phyloP scores from a whole-genome alignment of 2,888 invertebrate genomes.

The Apodemia hepburni region DNA sequence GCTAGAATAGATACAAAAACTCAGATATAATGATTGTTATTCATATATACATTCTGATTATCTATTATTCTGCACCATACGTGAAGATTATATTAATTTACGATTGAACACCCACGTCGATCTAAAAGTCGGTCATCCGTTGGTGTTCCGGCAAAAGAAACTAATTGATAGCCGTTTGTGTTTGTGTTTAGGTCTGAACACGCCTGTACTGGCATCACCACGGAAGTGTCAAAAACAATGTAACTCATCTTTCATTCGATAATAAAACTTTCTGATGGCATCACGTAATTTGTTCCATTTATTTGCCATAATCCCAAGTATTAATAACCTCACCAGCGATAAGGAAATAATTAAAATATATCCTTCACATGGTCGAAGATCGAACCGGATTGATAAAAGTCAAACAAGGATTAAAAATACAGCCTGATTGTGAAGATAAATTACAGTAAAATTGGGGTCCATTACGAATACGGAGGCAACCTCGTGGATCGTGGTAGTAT shows the following conservation, averaged over 20 bases:
- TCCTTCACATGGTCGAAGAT: background rate
- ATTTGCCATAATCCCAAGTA: no score
- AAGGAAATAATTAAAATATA: background rate
- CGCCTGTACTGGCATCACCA: background rate
- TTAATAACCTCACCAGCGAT: no score
- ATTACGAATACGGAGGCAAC: background rate
- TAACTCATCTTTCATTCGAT: no score
- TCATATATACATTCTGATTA: conserved; percentile 13
- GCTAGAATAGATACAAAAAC: background rate
- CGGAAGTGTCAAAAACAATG: no score
- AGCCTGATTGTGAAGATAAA: background rate
- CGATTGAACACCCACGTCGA: conserved; percentile 32
- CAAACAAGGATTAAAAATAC: background rate
- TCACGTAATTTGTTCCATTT: no score
- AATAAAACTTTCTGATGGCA: no score
- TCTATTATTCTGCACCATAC: conserved; percentile 23
- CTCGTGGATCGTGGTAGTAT: no score
- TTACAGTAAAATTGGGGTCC: background rate
- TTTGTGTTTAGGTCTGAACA: no score
- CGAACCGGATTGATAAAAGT: background rate
- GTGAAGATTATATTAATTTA: conserved; percentile 34
- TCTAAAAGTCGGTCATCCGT: conserved; percentile 22
- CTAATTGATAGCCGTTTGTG: no score
- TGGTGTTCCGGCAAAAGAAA: conserved; percentile 1
- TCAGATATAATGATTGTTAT: background rate